A percentile compares a stretch with the other conserved stretches of the same genome.
These are phyloP conservation scores for Cotesia glomerata DNA, from an alignment of 1,140 invertebrate species.

Conservation along the genomic window DNA sequence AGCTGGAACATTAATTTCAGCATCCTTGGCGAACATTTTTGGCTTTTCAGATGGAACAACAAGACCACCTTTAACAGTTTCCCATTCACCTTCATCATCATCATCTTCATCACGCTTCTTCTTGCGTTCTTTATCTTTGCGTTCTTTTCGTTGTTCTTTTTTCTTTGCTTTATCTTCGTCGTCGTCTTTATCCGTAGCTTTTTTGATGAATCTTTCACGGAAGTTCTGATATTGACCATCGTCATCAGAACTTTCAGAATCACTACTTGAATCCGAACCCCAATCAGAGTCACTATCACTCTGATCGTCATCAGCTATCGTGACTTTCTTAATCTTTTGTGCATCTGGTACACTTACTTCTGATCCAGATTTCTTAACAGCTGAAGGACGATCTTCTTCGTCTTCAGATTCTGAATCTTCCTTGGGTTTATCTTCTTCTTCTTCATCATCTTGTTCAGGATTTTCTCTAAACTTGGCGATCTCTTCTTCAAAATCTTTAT, in stretches of 20 bases:
- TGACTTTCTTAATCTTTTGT: constrained; percentile 62
- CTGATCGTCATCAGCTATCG: constrained; percentile 71
- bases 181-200: constrained; percentile 73
- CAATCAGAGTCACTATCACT: constrained; percentile 85
- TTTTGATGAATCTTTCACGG: constrained; percentile 85
- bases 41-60: constrained; percentile 82
- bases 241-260: constrained; percentile 77
- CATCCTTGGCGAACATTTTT: constrained; percentile 98
- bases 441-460: constrained; percentile 86
- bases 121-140: constrained; percentile 67
- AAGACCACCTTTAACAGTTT: constrained; percentile 83
- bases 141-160: constrained; percentile 67
- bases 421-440: constrained; percentile 76
- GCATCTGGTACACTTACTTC: constrained; percentile 59
- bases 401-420: constrained; percentile 65
- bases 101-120: constrained; percentile 73
- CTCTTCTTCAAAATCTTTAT: constrained; percentile 92
- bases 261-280: constrained; percentile 82
- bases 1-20: constrained; percentile 89
- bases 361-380: constrained; percentile 62
- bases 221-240: constrained; percentile 77
- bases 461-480: constrained; percentile 86
- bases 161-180: constrained; percentile 74
- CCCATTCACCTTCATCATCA: constrained; percentile 87
- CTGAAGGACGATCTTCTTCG: constrained; percentile 57